These are phyloP conservation scores for Drosophila suzukii DNA, from an alignment of 1,140 invertebrate species.

Conservation along the genomic window DNA sequence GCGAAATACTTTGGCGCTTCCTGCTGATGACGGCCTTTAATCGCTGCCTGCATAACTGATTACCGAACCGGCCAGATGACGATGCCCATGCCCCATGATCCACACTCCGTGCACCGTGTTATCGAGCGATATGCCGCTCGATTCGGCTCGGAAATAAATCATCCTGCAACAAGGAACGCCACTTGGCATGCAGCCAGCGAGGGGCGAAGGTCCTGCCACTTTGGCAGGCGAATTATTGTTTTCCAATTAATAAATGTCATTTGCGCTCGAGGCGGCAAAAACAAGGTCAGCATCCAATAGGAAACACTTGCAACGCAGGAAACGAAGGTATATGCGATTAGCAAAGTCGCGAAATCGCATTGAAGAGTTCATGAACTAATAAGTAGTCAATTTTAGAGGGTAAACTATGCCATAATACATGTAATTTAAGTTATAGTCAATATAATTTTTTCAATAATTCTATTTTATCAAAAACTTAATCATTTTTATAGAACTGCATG, in stretches of 20 bases:
- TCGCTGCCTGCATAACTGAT: conserved; percentile 67
- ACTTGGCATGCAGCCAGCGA: conserved; percentile 52
- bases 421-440: no score
- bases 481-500: no score
- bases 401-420: no score
- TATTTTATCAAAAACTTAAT: no score
- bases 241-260: conserved; percentile 84
- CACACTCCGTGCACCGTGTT: conserved; percentile 30
- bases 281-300: conserved; percentile 55
- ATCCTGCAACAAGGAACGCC: conserved; percentile 48
- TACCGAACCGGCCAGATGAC: conserved; percentile 34
- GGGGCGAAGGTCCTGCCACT: conserved; percentile 25
- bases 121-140: conserved; percentile 17
- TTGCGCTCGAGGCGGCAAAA: conserved; percentile 66
- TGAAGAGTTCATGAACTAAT: not conserved
- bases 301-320: conserved; percentile 2
- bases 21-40: conserved; percentile 73
- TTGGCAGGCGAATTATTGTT: conserved; percentile 79
- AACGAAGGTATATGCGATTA: conserved; percentile 21
- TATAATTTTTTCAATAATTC: no score
- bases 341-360: not conserved
- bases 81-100: conserved; percentile 2
- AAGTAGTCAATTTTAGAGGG: not conserved
- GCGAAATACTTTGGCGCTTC: conserved; percentile 45
- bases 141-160: conserved; percentile 57